Conservation (phyloP, 2,888 invertebrate genomes). For the Lottia scabra region DNA sequence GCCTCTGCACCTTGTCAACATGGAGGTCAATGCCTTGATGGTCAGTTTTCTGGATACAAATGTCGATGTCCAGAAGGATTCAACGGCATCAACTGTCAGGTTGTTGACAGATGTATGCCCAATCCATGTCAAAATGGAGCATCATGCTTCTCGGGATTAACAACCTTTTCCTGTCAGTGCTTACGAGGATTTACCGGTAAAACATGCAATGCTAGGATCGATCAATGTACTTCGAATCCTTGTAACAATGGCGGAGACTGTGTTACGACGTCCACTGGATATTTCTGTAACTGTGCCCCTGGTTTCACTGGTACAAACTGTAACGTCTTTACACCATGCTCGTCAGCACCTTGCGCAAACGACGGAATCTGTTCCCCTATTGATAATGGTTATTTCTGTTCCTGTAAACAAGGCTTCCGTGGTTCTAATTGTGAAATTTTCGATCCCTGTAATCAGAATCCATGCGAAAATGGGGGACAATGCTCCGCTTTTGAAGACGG, state of each 20-base stretch:
- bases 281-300: slow-evolving; percentile 10
- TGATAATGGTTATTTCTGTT: slow-evolving; percentile 5
- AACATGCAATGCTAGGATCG: background rate
- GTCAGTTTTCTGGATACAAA: background rate
- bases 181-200: slow-evolving; percentile 6
- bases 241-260: slow-evolving; percentile 14
- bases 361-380: background rate
- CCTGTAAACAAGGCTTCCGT: slow-evolving; percentile 8
- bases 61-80: slow-evolving; percentile 14
- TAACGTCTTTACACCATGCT: background rate
- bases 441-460: slow-evolving; percentile 6
- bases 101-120: slow-evolving; percentile 7
- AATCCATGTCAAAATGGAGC: slow-evolving; percentile 17
- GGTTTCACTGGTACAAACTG: slow-evolving; percentile 16
- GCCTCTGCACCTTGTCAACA: background rate
- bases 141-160: background rate
- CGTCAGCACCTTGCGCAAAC: background rate
- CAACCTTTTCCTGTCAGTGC: slow-evolving; percentile 7
- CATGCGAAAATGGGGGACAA: slow-evolving; percentile 14
- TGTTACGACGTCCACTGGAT: background rate
- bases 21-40: background rate
- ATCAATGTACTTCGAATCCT: slow-evolving; percentile 10
- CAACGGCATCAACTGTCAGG: slow-evolving; percentile 16
- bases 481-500: slow-evolving; percentile 1
- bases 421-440: slow-evolving; percentile 14